Percentiles rank a stretch among this genome's conserved stretches.
These are phyloP conservation scores for Temnothorax longispinosus DNA, from an alignment of 1,140 invertebrate species.

Conservation along the genomic window DNA sequence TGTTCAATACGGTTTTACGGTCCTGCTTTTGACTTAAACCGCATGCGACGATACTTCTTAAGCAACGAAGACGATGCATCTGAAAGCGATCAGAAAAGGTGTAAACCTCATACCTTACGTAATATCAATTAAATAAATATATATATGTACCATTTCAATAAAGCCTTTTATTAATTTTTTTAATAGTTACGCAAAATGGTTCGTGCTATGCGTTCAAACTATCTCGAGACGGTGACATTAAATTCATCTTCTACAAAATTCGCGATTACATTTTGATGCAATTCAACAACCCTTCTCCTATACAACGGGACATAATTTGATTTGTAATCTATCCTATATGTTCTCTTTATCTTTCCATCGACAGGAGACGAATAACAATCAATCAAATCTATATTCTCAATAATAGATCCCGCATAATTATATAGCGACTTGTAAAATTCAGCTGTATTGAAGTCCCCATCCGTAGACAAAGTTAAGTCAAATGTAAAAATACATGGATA, in stretches of 20 bases:
- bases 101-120: background rate
- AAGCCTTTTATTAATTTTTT: conserved; percentile 17
- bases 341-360: conserved; percentile 76
- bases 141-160: conserved; percentile 27
- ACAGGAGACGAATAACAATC: conserved; percentile 75
- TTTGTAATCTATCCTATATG: conserved; percentile 83
- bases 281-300: conserved; percentile 80
- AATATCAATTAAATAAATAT: background rate
- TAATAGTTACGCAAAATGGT: background rate
- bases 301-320: conserved; percentile 80
- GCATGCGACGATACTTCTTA: conserved; percentile 48
- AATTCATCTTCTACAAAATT: conserved; percentile 79
- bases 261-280: conserved; percentile 82
- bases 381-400: conserved; percentile 79
- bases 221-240: conserved; percentile 75
- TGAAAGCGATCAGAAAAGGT: conserved; percentile 58
- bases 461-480: conserved; percentile 79
- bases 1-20: background rate
- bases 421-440: conserved; percentile 80
- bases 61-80: conserved; percentile 74
- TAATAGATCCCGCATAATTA: conserved; percentile 79
- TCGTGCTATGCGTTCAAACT: background rate
- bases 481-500: conserved; percentile 78
- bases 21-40: conserved; percentile 51
- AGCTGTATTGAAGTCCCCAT: conserved; percentile 68